Percentiles rank a stretch among this genome's conserved stretches.
phyloP scores from a whole-genome alignment of 1,140 invertebrate species.

The Apis laboriosa region DNA sequence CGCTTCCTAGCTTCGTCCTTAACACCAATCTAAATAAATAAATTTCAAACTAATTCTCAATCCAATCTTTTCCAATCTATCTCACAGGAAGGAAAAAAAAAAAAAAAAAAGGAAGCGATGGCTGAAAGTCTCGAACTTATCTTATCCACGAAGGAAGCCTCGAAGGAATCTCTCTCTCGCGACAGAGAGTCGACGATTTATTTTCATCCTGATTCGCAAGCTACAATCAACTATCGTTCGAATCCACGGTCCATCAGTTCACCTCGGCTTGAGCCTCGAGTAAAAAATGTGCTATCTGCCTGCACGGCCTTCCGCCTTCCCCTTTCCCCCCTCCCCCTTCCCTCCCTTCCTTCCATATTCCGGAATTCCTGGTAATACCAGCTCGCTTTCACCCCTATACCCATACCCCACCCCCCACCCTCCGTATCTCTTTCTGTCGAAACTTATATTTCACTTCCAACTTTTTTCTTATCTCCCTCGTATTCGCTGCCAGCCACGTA shows the following conservation, averaged over 20 bases:
- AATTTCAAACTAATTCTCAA: too few relatives aligned
- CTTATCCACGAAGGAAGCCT: neutral
- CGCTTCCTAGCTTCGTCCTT: too few relatives aligned
- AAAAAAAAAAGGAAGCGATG: neutral
- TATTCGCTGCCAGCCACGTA: constrained; percentile 21
- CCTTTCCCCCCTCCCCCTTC: neutral
- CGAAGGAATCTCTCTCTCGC: neutral
- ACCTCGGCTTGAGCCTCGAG: constrained; percentile 22
- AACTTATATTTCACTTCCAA: constrained; percentile 49
- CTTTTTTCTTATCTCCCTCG: constrained; percentile 45
- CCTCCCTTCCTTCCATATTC: neutral
- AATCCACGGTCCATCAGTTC: constrained; percentile 48
- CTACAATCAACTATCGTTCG: constrained; percentile 46
- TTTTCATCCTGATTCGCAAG: constrained; percentile 38
- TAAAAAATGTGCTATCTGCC: constrained; percentile 49
- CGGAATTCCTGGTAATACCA: constrained; percentile 32
- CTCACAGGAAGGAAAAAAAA: too few relatives aligned
- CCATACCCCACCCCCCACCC: neutral
- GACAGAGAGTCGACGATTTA: constrained; percentile 15
- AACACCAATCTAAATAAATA: too few relatives aligned
- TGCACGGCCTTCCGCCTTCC: constrained; percentile 12
- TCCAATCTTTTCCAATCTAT: too few relatives aligned
- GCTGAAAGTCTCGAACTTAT: too few relatives aligned
- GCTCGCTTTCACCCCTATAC: neutral
- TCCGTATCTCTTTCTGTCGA: constrained; percentile 19